Percentiles rank a stretch among this genome's conserved stretches.
Evolutionary conservation across 2,888 invertebrate species (phyloP).

Genomic region (Zaprionus obscuricornis): DNA sequence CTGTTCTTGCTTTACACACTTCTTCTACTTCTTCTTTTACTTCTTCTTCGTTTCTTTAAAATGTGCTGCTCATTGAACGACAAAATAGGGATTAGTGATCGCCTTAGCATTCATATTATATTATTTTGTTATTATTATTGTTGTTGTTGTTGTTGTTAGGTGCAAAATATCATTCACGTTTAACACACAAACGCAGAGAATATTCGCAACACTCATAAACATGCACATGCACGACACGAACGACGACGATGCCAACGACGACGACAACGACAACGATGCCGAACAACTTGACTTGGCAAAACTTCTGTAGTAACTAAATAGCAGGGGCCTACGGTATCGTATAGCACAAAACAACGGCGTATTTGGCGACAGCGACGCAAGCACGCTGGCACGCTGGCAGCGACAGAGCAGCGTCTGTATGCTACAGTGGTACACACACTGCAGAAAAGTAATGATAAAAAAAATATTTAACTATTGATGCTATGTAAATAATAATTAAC

Average conservation of each 20-base stretch:
- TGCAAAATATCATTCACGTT: slow-evolving; percentile 41
- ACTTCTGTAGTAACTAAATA: slow-evolving; percentile 81
- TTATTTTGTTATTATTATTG: no score
- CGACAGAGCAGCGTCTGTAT: slow-evolving; percentile 32
- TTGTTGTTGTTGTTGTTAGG: slow-evolving; percentile 27
- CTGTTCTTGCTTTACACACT: no score
- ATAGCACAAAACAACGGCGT: slow-evolving; percentile 70
- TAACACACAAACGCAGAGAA: slow-evolving; percentile 9
- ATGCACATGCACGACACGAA: slow-evolving; percentile 1
- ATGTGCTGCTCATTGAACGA: slow-evolving; percentile 4
- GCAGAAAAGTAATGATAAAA: neutral
- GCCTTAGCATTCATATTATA: slow-evolving; percentile 24
- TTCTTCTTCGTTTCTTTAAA: slow-evolving; percentile 6
- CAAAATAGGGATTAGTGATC: slow-evolving; percentile 11
- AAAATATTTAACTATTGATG: no score
- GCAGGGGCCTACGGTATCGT: slow-evolving; percentile 70
- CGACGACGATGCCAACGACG: neutral
- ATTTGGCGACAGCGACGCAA: slow-evolving; percentile 60
- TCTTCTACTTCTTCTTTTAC: no score
- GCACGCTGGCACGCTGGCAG: slow-evolving; percentile 27
- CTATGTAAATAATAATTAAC: no score
- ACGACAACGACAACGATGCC: slow-evolving; percentile 18
- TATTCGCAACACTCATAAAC: slow-evolving; percentile 7
- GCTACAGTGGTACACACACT: slow-evolving; percentile 28
- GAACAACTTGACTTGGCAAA: slow-evolving; percentile 78